phyloP scores from a whole-genome alignment of 1,140 invertebrate species.

The Drosophila leontia region DNA sequence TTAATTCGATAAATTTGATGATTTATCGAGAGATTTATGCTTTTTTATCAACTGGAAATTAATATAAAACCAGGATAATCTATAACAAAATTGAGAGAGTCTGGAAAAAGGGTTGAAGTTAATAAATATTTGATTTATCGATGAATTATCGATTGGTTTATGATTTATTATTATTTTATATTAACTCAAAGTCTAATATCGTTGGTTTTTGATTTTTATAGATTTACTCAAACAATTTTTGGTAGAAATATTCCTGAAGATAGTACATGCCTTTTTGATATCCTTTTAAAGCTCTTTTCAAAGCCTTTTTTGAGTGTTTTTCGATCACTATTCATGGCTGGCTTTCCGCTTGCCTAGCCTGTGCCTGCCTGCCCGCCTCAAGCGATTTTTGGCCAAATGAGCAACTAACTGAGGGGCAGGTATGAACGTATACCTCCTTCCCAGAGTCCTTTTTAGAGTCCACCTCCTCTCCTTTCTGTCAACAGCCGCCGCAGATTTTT shows the following conservation, averaged over 20 bases:
- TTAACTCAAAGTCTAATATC: neutral
- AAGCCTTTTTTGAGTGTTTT: conserved; percentile 12
- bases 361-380: conserved; percentile 1
- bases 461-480: neutral
- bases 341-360: neutral
- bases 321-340: conserved; percentile 10
- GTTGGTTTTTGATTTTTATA: neutral
- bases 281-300: neutral
- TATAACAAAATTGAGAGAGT: neutral
- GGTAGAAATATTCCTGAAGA: neutral
- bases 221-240: neutral
- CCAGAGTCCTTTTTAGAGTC: neutral
- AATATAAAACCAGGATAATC: neutral
- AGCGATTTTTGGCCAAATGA: conserved; percentile 32
- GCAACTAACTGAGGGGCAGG: conserved; percentile 26
- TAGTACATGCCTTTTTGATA: too few species aligned
- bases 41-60: neutral
- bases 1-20: neutral
- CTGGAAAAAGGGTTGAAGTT: neutral
- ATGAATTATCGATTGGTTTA: neutral
- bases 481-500: conserved; percentile 24
- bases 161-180: neutral
- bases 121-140: neutral
- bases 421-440: neutral
- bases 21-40: neutral